Base-by-base conservation (phyloP, 2,888 invertebrate genomes). In the Stenurella melanura region DNA sequence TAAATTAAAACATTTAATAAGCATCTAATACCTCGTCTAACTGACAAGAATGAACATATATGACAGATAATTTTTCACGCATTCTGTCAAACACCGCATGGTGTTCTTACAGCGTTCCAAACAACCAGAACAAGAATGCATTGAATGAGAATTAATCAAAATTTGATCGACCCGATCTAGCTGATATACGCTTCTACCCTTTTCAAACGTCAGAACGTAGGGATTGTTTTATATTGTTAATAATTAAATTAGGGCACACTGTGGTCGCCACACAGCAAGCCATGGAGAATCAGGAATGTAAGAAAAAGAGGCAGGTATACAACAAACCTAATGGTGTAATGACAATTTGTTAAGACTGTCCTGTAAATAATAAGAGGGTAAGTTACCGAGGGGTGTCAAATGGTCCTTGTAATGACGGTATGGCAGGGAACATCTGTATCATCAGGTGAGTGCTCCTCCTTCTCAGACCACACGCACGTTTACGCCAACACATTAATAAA, bases 401-500 rank as follows among this genome's bases (percentile, higher is more conserved):
- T 82, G 77, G 83, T 80, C 75, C 80, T 80, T 75, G 71, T 71
- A 78, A 74, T 78, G 74, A 74, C 68, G 69, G 66, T 79, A 69
- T 34, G 76, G 75, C 78, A 76, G 78, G 76, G 70, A 86, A 85
- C 86, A 86, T 86, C 86, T 85, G 87, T 87, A 87, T 86, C 85
- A 85, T 86, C 85, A 86, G 87, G 85, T 84, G 87, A 85, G 85
- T 83, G 86, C 84, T 85, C 86, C 86, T 85, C 86, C 84, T 82
- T 74, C 78, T 79, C 78, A 80, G 88, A 88, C 88, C 88, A 88
- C 88, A 88, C 88, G 87, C 88, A 87, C 81, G 38, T 86, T 88
- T 87, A 88, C 88, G 86, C 88, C 87, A 87, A 87, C 87, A 88
- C 88, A 88, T 88, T 88, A 88, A 88, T 88, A 88, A 87, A 88